Conservation (phyloP, 1,140 invertebrate genomes). For the Bombus haemorrhoidalis region DNA sequence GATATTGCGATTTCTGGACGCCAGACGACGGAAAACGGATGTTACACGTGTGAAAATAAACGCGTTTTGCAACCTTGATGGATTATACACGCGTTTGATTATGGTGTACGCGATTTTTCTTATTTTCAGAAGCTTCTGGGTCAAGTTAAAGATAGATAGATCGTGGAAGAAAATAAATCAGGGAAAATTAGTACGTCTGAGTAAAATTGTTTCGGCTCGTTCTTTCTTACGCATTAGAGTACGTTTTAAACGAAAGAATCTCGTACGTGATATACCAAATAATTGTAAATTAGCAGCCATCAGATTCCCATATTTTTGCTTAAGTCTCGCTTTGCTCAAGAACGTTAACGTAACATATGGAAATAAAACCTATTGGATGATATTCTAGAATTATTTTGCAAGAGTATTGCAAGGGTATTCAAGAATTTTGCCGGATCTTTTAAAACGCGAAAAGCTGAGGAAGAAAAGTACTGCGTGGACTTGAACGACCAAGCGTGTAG, state of each 20-base stretch:
- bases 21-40: background rate
- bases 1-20: background rate
- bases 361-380: no score
- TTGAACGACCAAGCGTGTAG: no score
- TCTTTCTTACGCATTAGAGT: background rate
- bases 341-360: no score
- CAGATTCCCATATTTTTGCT: no score
- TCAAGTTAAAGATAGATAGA: background rate
- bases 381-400: no score
- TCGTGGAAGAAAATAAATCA: background rate
- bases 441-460: no score
- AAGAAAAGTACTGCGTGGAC: no score
- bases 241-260: background rate
- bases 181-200: background rate
- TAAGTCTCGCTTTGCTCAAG: no score
- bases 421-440: no score
- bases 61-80: background rate
- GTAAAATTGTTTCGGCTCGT: background rate
- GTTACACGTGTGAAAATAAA: conserved; percentile 9
- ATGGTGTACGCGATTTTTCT: background rate
- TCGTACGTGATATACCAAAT: no score
- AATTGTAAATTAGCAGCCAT: no score
- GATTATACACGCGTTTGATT: background rate
- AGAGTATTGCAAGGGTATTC: no score
- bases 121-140: background rate